A percentile compares a stretch with the other conserved stretches of the same genome.
Evolutionary conservation across 2,113 vertebrate species (phyloP).

Genomic region (Dinomys branickii): DNA sequence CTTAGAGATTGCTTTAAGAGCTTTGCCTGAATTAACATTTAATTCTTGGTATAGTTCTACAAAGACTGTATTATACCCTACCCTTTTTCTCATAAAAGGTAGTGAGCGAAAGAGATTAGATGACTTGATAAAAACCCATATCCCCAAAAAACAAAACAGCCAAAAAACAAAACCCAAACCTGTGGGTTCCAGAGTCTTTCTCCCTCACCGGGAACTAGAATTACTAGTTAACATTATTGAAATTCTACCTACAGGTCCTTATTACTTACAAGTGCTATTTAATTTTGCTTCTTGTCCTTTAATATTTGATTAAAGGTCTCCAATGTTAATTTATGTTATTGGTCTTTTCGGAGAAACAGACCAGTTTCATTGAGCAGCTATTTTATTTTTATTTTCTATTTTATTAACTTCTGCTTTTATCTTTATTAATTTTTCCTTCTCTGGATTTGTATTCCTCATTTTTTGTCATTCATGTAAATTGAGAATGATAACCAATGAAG

Average conservation of each 20-base stretch:
- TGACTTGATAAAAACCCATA: neutral
- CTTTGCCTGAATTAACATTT: neutral
- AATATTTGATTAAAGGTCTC: neutral
- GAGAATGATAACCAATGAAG: neutral
- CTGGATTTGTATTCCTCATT: neutral
- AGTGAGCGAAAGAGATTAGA: neutral
- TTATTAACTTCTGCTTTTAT: constrained; percentile 56
- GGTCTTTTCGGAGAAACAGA: neutral
- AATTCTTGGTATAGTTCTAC: neutral
- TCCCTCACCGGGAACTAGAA: neutral
- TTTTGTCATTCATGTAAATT: neutral
- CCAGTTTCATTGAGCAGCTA: neutral
- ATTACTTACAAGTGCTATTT: neutral
- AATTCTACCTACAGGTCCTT: neutral
- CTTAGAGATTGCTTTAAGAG: neutral
- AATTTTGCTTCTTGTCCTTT: neutral
- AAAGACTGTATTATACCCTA: neutral
- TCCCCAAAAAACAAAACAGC: neutral
- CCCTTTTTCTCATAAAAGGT: neutral
- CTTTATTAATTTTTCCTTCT: constrained; percentile 42
- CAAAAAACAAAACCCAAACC: neutral
- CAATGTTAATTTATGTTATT: constrained; percentile 6
- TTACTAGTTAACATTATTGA: neutral
- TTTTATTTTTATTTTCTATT: neutral
- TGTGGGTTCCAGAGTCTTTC: neutral